Conservation (phyloP, 64 coral and sea anemone genomes). For the Pocillopora damicornis region DNA sequence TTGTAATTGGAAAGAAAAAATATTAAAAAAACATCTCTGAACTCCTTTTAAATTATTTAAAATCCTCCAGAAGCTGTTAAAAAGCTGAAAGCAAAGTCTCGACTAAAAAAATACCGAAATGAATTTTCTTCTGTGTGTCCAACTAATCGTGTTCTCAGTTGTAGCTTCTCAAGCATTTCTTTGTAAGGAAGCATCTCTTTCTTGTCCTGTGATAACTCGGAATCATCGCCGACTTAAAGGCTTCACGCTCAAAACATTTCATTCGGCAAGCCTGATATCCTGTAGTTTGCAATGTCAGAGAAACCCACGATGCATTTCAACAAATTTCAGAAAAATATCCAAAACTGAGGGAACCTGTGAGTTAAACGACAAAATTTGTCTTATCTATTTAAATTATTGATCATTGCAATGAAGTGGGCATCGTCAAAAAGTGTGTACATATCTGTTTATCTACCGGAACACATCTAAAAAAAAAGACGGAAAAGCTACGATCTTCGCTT, state of each 20-base stretch:
- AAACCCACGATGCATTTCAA: slow-evolving; percentile 14
- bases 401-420: no score
- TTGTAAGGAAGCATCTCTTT: background rate
- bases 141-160: background rate
- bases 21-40: no score
- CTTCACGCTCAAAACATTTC: background rate
- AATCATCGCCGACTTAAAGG: background rate
- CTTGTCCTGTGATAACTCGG: background rate
- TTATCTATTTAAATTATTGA: background rate
- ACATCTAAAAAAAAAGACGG: no score
- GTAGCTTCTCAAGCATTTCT: background rate
- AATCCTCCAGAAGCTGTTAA: background rate
- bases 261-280: background rate
- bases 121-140: background rate
- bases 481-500: no score
- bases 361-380: background rate
- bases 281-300: slow-evolving; percentile 22
- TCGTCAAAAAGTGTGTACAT: no score
- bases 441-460: no score
- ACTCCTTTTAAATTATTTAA: background rate
- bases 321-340: background rate
- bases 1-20: no score
- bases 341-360: background rate
- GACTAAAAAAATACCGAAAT: background rate
- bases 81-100: background rate